These are phyloP conservation scores for Paragorgia papillata DNA, from an alignment of 92 coral and sea anemone genomes.

Conservation along the genomic window DNA sequence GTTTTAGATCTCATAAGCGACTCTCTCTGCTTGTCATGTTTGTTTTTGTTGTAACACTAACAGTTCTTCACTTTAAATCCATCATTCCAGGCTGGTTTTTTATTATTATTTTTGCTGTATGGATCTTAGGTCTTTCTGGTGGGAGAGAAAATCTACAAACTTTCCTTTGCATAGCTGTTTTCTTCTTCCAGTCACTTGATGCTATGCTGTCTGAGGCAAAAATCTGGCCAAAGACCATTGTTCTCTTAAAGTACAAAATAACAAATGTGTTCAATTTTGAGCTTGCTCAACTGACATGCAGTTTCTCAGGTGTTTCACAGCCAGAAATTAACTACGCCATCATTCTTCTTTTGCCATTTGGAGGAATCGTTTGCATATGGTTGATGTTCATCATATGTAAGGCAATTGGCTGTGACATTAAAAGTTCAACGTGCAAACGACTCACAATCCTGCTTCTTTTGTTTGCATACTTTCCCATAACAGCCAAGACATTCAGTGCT, in stretches of 20 bases:
- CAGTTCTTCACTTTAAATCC: constrained; percentile 32
- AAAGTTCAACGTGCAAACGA: constrained; percentile 37
- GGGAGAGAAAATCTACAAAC: constrained; percentile 56
- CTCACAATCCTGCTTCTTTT: constrained; percentile 63
- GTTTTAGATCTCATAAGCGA: constrained; percentile 1
- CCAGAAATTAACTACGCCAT: constrained; percentile 65
- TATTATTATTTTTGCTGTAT: constrained; percentile 55
- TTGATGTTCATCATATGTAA: constrained; percentile 14
- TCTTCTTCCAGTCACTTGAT: constrained; percentile 74
- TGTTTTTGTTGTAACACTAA: constrained; percentile 51
- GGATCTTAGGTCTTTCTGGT: constrained; percentile 64
- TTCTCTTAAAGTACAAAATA: constrained; percentile 60
- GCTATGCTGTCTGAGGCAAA: constrained; percentile 66
- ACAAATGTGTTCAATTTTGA: constrained; percentile 70
- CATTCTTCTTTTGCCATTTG: constrained; percentile 59
- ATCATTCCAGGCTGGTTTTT: constrained; percentile 76
- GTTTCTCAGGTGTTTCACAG: constrained; percentile 58
- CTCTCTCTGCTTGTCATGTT: constrained; percentile 8
- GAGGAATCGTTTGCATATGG: constrained; percentile 54
- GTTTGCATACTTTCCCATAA: constrained; percentile 77
- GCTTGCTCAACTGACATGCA: constrained; percentile 71
- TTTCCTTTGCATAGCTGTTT: constrained; percentile 60
- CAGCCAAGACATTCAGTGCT: constrained; percentile 61
- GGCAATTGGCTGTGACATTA: constrained; percentile 26
- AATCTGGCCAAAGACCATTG: constrained; percentile 63